A percentile compares a stretch with the other conserved stretches of the same genome.
phyloP scores from a whole-genome alignment of 2,888 invertebrate genomes.

The Epinotia demarniana region DNA sequence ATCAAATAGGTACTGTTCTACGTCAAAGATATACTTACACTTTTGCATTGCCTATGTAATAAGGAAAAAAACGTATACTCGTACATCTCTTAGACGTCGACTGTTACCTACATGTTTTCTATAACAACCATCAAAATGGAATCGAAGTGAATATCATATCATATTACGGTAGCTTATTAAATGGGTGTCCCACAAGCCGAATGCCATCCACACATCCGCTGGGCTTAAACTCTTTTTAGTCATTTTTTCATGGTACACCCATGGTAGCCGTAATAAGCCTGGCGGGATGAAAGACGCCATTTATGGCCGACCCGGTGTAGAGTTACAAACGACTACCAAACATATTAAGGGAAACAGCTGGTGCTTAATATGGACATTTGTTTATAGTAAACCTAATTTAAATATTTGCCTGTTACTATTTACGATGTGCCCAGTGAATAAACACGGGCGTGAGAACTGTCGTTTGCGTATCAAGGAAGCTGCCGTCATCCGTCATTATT shows the following conservation, averaged over 20 bases:
- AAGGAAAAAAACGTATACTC: too few relatives aligned
- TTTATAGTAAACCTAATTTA: conserved; percentile 69
- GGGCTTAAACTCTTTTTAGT: conserved; percentile 51
- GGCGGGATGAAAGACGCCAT: conserved; percentile 76
- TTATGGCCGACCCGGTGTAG: conserved; percentile 71
- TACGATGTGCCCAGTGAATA: conserved; percentile 56
- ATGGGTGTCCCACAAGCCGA: conserved; percentile 61
- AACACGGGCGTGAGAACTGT: conserved; percentile 57
- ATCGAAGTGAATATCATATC: conserved; percentile 65
- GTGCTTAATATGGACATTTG: conserved; percentile 54
- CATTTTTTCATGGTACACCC: conserved; percentile 56
- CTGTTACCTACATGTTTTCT: conserved; percentile 44
- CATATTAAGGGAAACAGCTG: conserved; percentile 56
- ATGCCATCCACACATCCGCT: conserved; percentile 63
- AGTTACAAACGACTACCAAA: conserved; percentile 65
- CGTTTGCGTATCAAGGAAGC: conserved; percentile 18
- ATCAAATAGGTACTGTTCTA: conserved; percentile 39
- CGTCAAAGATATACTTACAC: too few relatives aligned
- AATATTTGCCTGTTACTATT: conserved; percentile 64
- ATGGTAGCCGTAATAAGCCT: conserved; percentile 66
- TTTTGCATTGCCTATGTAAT: too few relatives aligned
- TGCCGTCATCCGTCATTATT: conserved; percentile 21
- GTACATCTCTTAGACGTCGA: too few relatives aligned
- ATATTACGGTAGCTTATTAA: conserved; percentile 73
- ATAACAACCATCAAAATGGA: conserved; percentile 51